A percentile compares a stretch with the other conserved stretches of the same genome.
These are phyloP conservation scores for Melanotaenia duboulayi DNA, from an alignment of 2,113 vertebrate species.

Conservation along the genomic window DNA sequence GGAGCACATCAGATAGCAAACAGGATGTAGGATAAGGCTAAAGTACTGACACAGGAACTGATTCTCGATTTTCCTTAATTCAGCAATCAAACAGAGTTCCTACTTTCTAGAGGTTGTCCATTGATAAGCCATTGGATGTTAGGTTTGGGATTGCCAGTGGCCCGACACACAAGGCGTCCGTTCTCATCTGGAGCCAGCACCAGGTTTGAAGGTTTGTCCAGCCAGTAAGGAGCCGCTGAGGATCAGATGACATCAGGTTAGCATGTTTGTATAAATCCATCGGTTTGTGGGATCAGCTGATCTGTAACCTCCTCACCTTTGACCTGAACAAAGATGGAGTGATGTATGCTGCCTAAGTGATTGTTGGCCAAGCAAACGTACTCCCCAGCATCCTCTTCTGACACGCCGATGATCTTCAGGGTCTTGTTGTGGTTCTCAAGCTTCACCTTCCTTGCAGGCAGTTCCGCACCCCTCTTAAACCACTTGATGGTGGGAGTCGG, in stretches of 20 bases:
- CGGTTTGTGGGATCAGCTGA: not conserved
- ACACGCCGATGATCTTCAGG: conserved; percentile 89
- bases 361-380: conserved; percentile 96
- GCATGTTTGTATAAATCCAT: not conserved
- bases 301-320: conserved; percentile 88
- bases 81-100: conserved; percentile 36
- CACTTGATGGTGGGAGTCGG: conserved; percentile 93
- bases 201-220: conserved; percentile 92
- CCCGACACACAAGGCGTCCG: conserved; percentile 91
- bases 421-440: conserved; percentile 94
- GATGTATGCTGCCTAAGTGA: conserved; percentile 92
- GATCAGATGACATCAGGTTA: conserved; percentile 7
- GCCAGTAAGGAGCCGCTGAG: conserved; percentile 95
- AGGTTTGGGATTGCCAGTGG: conserved; percentile 95
- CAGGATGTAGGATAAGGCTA: no score
- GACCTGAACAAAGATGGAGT: conserved; percentile 94
- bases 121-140: conserved; percentile 93
- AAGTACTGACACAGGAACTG: not conserved
- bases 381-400: conserved; percentile 94
- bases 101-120: conserved; percentile 89
- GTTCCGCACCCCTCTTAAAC: conserved; percentile 95
- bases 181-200: conserved; percentile 93
- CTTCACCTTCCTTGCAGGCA: conserved; percentile 88
- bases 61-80: not conserved
- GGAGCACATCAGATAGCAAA: no score